A percentile compares a stretch with the other conserved stretches of the same genome.
Evolutionary conservation across 2,888 invertebrate genomes (phyloP).

Genomic region (Cylloceria caligata): DNA sequence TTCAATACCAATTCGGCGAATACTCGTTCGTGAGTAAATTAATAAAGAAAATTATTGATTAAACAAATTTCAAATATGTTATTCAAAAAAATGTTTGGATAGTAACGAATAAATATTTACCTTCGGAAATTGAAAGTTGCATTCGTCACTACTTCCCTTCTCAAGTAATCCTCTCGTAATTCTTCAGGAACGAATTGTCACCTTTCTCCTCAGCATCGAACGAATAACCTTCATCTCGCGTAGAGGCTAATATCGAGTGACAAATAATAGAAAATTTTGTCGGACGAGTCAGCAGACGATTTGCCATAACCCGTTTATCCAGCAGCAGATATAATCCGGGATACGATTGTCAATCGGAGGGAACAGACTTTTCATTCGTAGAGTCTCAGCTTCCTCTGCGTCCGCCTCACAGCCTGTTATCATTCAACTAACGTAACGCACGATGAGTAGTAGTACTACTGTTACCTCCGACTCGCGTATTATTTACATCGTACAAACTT

Average conservation of each 20-base stretch:
- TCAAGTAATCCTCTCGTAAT: constrained; percentile 44
- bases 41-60: too few relatives aligned
- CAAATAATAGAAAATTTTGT: neutral
- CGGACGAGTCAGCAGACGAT: constrained; percentile 4
- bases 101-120: neutral
- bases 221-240: constrained; percentile 60
- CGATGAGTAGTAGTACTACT: constrained; percentile 33
- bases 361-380: neutral
- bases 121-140: constrained; percentile 7
- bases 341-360: neutral
- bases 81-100: neutral
- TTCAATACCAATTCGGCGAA: too few relatives aligned
- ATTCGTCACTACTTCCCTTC: constrained; percentile 10
- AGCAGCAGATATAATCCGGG: neutral
- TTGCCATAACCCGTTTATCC: constrained; percentile 31
- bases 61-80: too few relatives aligned
- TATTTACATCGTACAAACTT: constrained; percentile 25
- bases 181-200: constrained; percentile 37
- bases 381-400: constrained; percentile 8
- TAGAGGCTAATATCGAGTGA: neutral
- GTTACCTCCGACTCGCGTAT: constrained; percentile 15
- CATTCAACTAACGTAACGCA: constrained; percentile 32
- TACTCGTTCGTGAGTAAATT: too few relatives aligned
- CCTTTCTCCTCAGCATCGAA: constrained; percentile 29
- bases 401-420: constrained; percentile 20